Percentiles rank a stretch among this genome's conserved stretches.
Conservation (phyloP, 2,888 invertebrate genomes). For the Embidobia sp. region DNA sequence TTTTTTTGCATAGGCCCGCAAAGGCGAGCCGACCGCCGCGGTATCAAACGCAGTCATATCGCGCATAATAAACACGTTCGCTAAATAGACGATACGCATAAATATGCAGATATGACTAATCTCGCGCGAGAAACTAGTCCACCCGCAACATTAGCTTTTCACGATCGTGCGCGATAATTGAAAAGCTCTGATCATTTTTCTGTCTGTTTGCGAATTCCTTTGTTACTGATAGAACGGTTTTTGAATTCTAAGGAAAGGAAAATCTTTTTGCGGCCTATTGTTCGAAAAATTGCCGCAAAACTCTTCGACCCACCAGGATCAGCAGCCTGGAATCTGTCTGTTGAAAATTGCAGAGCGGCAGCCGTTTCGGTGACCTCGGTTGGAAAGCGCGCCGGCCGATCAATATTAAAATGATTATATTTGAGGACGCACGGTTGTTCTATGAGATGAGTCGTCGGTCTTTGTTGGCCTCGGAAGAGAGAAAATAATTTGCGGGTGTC, state of each 20-base stretch:
- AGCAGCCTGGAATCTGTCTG: too few species aligned
- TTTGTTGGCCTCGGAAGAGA: constrained; percentile 68
- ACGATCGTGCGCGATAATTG: constrained; percentile 33
- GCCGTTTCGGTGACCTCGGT: too few species aligned
- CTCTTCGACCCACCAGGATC: too few species aligned
- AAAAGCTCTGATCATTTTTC: too few species aligned
- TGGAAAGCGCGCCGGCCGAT: too few species aligned
- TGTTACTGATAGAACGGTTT: too few species aligned
- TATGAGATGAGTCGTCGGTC: constrained; percentile 71
- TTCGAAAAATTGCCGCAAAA: too few species aligned
- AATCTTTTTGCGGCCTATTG: too few species aligned
- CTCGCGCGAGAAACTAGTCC: constrained; percentile 56
- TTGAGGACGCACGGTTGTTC: constrained; percentile 32
- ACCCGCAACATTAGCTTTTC: constrained; percentile 59
- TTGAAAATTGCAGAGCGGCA: too few species aligned
- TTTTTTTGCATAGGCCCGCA: too few species aligned
- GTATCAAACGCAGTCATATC: constrained; percentile 56
- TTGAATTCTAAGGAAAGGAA: too few species aligned
- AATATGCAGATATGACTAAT: constrained; percentile 59
- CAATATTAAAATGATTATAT: constrained; percentile 40
- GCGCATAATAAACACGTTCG: constrained; percentile 59
- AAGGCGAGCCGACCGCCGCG: constrained; percentile 69
- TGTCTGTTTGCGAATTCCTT: too few species aligned
- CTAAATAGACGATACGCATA: constrained; percentile 44
- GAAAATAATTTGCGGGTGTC: constrained; percentile 79